Evolutionary conservation across 2,888 invertebrate genomes (phyloP), one percentile per base, ranked within the genome.

Genomic region (Perizoma affinitatum): DNA sequence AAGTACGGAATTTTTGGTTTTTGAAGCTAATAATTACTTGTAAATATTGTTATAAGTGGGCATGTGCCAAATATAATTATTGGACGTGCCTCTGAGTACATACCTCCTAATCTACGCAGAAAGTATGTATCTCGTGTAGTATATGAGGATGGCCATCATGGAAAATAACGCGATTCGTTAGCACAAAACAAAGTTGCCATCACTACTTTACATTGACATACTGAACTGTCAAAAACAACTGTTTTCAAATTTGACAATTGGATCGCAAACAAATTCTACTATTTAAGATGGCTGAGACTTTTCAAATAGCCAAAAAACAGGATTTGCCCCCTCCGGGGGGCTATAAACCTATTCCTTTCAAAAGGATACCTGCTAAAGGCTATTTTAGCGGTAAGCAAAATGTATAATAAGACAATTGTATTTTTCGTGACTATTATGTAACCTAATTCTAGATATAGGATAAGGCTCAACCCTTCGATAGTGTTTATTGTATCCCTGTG

Each of bases 321-420:
- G 99, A 99, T 90, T 93, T 99, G 94, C 98, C 99, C 78, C 99
- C 99, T 65, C 88, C 94, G 57, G 98, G 98, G 80, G 99, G 99
- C 71, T 99, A 98, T 84, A 93, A 94, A 68, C 94, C 96, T 22
- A 96, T 98, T 68, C 93, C 93, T 49, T 96, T 88, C 79, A 93
- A 94, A 71, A 93, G 97, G 75, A 85, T 96, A 48, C 96, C 96
- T 40, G 94, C 96, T n/a, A 96, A 94, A 86, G 86, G 91, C 63
- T 95, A 93, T 76, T 95, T 96, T 67, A 94, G 93, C 70, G 96
- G 96, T 96, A 90, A 83, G 87, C 74, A 54, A 49, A 58, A 42
- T 48, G 54, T 47, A 43, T 48, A 5, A 55, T 47, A 35, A 47
- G 22, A 22, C 38, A n/a, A 36, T 55, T 50, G 51, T 66, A 58